phyloP scores from a whole-genome alignment of 2,888 invertebrate genomes.

The Macaria liturata region DNA sequence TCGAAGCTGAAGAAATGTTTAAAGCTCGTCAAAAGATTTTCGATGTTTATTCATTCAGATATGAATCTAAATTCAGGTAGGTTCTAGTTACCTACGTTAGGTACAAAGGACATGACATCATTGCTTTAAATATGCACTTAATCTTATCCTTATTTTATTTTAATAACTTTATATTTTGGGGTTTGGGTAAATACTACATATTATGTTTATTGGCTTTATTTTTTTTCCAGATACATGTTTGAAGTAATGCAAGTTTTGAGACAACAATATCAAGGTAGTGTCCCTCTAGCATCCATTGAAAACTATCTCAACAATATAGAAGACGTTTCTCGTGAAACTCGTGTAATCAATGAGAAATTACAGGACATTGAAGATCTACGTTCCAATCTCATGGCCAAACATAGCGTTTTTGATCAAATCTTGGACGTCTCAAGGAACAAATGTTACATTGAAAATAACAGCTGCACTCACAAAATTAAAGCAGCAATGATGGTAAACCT shows the following conservation, averaged over 20 bases:
- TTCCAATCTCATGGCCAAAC: slow-evolving; percentile 61
- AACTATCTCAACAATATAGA: slow-evolving; percentile 61
- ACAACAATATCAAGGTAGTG: slow-evolving; percentile 70
- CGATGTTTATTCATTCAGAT: slow-evolving; percentile 64
- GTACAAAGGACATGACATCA: too few species aligned
- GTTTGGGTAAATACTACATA: too few species aligned
- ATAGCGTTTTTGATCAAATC: slow-evolving; percentile 67
- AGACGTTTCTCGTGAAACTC: slow-evolving; percentile 57
- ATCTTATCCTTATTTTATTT: too few species aligned
- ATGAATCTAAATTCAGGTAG: slow-evolving; percentile 73
- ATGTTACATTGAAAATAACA: slow-evolving; percentile 57
- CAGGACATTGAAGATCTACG: slow-evolving; percentile 66
- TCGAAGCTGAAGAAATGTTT: slow-evolving; percentile 68
- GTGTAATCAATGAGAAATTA: slow-evolving; percentile 58
- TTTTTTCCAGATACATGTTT: slow-evolving; percentile 61
- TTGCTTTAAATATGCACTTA: too few species aligned
- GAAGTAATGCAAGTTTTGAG: slow-evolving; percentile 65
- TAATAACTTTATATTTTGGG: too few species aligned
- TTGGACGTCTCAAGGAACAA: slow-evolving; percentile 60
- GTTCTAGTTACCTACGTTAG: too few species aligned
- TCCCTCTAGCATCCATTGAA: slow-evolving; percentile 66
- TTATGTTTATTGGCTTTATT: too few species aligned
- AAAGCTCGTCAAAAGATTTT: slow-evolving; percentile 66
- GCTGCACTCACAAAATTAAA: slow-evolving; percentile 65
- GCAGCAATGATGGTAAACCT: slow-evolving; percentile 54